Base-by-base conservation (phyloP, 2,888 invertebrate species). In the Pterostichus madidus region DNA sequence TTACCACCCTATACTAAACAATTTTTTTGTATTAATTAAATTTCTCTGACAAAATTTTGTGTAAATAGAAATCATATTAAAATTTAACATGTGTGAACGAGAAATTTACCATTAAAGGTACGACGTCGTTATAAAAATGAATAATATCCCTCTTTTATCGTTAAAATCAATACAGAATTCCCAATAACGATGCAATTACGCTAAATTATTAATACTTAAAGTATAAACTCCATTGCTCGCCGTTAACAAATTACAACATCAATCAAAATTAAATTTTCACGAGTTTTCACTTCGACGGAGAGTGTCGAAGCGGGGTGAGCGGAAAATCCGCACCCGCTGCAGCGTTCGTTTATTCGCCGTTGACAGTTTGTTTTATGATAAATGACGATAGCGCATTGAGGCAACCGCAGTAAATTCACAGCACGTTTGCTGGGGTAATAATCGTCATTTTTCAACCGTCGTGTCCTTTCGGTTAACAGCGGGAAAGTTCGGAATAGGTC, bases 381-480 rank as follows among this genome's bases (percentile, higher is more conserved):
- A 73, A 73, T 73, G 73, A 73, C 46, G 73, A 46, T 73, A 7
- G 73, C 39, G n/a, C 64, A 64, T 31, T 49, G 73, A 59, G 53
- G 76, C 71, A 76, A 61, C 75, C 78, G 77, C 59, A 79, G 56
- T 78, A 78, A 79, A 79, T 68, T 83, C 79, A 71, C 49, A 76
- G 83, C 83, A 73, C 64, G 82, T 76, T 24, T 76, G 78, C 46
- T 68, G 76, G 77, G 53, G 75, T 83, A 80, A 80, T 80, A 73
- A 80, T 71, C 73, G 71, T 73, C 83, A 83, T 83, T 83, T 83
- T 83, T 79, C 71, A 78, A 73, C 73, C 17, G 39, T 52, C 32
- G 13, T 3, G 52, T 71, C 68, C 68, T 68, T 77, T 83, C 52
- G 52, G 83, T 53, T 83, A 61, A 61, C 73, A 61, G 75, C 83